phyloP scores from a whole-genome alignment of 2,888 invertebrate species.

The Rotaria magnacalcarata region DNA sequence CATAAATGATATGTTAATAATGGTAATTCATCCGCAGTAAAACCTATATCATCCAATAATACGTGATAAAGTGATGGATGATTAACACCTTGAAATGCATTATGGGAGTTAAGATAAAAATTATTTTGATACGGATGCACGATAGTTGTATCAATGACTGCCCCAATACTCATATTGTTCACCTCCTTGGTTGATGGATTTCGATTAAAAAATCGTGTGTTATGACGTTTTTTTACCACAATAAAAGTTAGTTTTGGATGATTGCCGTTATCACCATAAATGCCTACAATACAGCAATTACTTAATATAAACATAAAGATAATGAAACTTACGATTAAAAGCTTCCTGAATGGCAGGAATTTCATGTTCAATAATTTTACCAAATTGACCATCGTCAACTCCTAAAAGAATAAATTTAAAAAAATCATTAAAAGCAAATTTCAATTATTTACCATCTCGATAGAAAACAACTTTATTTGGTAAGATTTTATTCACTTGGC shows the following conservation, averaged over 20 bases:
- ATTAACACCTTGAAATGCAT: conserved; percentile 44
- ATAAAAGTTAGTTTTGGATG: neutral
- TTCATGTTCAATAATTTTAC: neutral
- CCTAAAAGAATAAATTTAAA: neutral
- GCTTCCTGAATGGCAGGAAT: neutral
- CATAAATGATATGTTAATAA: conserved; percentile 47
- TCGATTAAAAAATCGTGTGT: neutral
- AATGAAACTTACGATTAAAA: neutral
- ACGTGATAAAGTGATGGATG: conserved; percentile 47
- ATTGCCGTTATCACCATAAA: neutral
- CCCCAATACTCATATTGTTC: neutral
- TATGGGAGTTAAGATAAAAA: conserved; percentile 3
- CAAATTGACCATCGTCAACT: conserved; percentile 28
- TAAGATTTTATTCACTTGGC: neutral
- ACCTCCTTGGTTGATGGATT: neutral
- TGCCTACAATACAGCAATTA: neutral
- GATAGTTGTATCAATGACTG: neutral
- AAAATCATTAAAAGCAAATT: neutral
- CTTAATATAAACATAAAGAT: neutral
- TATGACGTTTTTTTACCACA: conserved; percentile 24
- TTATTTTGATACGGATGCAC: conserved; percentile 21
- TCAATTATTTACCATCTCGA: neutral
- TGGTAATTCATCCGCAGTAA: conserved; percentile 47
- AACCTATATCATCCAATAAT: conserved; percentile 47
- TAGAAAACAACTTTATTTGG: neutral